Percentiles rank a stretch among this genome's conserved stretches.
Conservation (phyloP, 64 coral and sea anemone genomes). For the Hydrozoanthus tunicans region DNA sequence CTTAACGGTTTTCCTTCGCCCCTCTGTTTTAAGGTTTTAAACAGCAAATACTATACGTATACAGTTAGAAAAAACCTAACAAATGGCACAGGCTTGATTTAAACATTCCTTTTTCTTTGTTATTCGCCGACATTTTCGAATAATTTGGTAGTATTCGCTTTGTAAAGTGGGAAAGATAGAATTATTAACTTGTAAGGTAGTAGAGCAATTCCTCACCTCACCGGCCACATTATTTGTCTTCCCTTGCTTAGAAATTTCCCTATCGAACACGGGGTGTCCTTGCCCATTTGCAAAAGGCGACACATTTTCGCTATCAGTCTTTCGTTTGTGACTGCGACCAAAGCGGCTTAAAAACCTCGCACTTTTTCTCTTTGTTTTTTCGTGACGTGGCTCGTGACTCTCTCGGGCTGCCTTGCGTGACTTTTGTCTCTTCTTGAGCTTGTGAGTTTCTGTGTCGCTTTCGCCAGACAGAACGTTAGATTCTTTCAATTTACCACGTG, state of each 20-base stretch:
- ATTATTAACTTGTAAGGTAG: too few species aligned
- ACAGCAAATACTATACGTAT: too few species aligned
- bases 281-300: slow-evolving; percentile 20
- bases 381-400: slow-evolving; percentile 2
- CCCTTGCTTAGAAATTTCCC: slow-evolving; percentile 18
- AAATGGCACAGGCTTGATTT: too few species aligned
- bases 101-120: too few species aligned
- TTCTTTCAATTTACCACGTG: not conserved
- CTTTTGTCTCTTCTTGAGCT: slow-evolving; percentile 46
- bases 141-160: too few species aligned
- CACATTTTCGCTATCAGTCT: slow-evolving; percentile 14
- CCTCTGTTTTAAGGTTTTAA: too few species aligned
- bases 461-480: slow-evolving; percentile 14
- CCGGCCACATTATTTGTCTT: slow-evolving; percentile 22
- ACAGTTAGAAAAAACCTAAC: too few species aligned
- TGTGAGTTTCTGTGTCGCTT: slow-evolving; percentile 35
- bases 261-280: not conserved
- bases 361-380: slow-evolving; percentile 50
- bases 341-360: slow-evolving; percentile 46
- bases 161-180: not conserved
- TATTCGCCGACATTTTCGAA: too few species aligned
- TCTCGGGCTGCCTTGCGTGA: slow-evolving; percentile 17
- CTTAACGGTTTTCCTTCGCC: too few species aligned
- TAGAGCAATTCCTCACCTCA: not conserved
- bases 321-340: slow-evolving; percentile 53